Conservation (phyloP, 2,113 vertebrate genomes). For the Gopherus flavomarginatus region DNA sequence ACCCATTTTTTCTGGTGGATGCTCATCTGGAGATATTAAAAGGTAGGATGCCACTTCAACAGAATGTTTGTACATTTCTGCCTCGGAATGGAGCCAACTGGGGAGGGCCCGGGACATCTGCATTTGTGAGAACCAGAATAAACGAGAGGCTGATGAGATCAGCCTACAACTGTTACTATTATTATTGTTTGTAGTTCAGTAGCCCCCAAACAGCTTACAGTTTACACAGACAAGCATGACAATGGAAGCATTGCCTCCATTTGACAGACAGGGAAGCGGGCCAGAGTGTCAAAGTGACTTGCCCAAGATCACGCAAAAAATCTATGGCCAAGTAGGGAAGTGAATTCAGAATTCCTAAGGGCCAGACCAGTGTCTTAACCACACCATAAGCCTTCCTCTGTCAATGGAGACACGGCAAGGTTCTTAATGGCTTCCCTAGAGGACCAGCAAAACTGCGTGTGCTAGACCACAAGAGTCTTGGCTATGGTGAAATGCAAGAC, state of each 20-base stretch:
- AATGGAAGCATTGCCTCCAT: neutral
- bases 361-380: neutral
- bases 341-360: neutral
- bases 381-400: neutral
- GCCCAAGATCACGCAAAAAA: too few species aligned
- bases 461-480: neutral
- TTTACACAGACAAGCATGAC: neutral
- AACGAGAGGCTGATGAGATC: neutral
- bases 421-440: neutral
- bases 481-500: neutral
- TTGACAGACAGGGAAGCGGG: neutral
- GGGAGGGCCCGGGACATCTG: neutral
- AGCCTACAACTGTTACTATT: neutral
- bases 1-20: too few species aligned
- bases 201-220: neutral
- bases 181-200: neutral
- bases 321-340: neutral
- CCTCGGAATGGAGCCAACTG: neutral
- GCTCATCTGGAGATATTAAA: neutral
- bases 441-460: neutral
- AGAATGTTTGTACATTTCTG: neutral
- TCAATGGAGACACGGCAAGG: neutral
- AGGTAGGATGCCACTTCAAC: neutral
- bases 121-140: neutral
- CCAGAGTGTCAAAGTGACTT: neutral